Percentiles rank a stretch among this genome's conserved stretches.
These are phyloP conservation scores for Gastrophysa polygoni DNA, from an alignment of 2,888 invertebrate species.

Conservation along the genomic window DNA sequence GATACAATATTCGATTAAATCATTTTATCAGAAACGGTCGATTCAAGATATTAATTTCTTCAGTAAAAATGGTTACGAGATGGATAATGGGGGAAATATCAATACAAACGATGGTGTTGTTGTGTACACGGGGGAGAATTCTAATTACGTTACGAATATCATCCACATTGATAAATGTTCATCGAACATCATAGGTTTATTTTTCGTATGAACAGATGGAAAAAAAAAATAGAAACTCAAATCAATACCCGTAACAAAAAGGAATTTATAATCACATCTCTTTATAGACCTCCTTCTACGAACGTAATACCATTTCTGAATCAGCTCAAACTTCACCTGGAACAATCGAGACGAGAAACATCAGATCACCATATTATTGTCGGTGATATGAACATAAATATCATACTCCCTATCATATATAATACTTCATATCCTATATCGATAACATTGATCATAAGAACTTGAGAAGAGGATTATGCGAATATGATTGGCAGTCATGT, in stretches of 20 bases:
- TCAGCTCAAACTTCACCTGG: conserved; percentile 1
- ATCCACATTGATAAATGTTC: conserved; percentile 4
- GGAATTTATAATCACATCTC: conserved; percentile 12
- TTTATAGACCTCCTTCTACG: conserved; percentile 12
- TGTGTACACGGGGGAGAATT: conserved; percentile 6
- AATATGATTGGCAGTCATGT: conserved; percentile 15
- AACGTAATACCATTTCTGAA: conserved; percentile 7
- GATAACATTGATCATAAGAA: conserved; percentile 1
- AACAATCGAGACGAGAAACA: neutral
- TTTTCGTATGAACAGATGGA: no score
- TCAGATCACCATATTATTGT: neutral
- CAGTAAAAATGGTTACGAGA: neutral
- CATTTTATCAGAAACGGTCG: conserved; percentile 14
- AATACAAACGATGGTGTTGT: conserved; percentile 16
- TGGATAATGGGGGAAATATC: conserved; percentile 6
- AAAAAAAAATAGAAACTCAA: conserved; percentile 12
- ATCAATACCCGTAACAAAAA: conserved; percentile 9
- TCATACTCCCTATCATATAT: no score
- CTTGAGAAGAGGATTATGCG: neutral
- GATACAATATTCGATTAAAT: conserved; percentile 10
- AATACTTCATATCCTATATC: neutral
- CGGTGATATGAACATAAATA: conserved; percentile 2
- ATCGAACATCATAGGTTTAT: no score
- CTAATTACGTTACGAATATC: conserved; percentile 8
- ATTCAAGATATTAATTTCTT: conserved; percentile 7